These are phyloP conservation scores for Blastomussa wellsi DNA, from an alignment of 92 coral and sea anemone genomes.

Conservation along the genomic window DNA sequence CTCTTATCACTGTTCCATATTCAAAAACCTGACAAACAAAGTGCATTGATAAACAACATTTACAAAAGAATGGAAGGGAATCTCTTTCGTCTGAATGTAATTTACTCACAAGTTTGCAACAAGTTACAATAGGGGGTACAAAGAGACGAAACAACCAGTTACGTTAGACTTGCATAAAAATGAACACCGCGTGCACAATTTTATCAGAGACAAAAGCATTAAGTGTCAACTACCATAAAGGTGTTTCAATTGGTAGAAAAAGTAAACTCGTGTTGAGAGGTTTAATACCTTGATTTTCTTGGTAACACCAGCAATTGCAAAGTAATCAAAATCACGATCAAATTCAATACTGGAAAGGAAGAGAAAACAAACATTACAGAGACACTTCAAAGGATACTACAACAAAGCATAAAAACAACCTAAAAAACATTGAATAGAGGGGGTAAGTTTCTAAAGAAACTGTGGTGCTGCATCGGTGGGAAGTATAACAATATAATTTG, in stretches of 20 bases:
- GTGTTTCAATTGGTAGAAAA: background rate
- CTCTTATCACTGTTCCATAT: constrained; percentile 95
- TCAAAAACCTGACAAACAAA: constrained; percentile 81
- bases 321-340: constrained; percentile 95
- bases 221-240: background rate
- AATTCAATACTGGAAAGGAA: constrained; percentile 80
- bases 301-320: constrained; percentile 98
- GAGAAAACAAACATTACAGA: background rate
- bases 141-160: too few relatives aligned
- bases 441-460: too few relatives aligned
- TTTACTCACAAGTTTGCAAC: too few relatives aligned
- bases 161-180: too few relatives aligned
- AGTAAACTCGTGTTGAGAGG: background rate
- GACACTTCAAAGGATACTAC: background rate
- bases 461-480: too few relatives aligned
- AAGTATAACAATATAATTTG: too few relatives aligned
- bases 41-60: background rate
- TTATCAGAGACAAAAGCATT: too few relatives aligned
- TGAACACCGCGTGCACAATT: too few relatives aligned
- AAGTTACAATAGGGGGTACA: too few relatives aligned
- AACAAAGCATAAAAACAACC: background rate
- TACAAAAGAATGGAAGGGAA: background rate
- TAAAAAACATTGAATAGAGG: background rate
- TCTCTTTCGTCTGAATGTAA: too few relatives aligned
- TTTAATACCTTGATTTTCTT: constrained; percentile 94